Conservation (phyloP, 2,797 vertebrate genomes). For the Limosa lapponica region DNA sequence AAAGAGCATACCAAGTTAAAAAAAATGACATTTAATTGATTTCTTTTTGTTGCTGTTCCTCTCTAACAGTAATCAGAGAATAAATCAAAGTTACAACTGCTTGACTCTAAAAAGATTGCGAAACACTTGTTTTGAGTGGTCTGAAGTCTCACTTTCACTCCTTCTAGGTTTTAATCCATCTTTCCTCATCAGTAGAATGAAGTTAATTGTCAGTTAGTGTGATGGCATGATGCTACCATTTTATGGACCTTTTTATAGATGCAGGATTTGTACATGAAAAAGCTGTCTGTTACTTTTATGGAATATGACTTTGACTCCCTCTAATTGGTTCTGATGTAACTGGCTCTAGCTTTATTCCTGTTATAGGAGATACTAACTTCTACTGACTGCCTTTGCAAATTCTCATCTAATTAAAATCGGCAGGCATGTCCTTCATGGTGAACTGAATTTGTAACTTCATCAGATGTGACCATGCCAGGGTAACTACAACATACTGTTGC, state of each 20-base stretch:
- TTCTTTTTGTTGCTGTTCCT: neutral
- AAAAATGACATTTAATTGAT: neutral
- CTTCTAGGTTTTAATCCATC: neutral
- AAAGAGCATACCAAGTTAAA: neutral
- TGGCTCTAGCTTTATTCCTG: neutral
- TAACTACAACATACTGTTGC: neutral
- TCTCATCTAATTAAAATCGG: neutral
- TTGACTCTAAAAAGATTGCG: neutral
- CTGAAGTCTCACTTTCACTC: neutral
- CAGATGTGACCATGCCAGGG: neutral
- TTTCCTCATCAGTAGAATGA: neutral
- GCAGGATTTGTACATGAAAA: neutral
- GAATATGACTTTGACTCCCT: neutral
- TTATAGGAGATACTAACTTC: neutral
- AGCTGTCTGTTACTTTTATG: neutral
- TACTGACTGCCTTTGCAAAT: neutral
- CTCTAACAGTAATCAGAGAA: neutral
- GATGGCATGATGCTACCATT: neutral
- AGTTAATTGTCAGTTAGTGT: neutral
- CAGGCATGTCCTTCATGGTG: neutral
- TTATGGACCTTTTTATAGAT: neutral
- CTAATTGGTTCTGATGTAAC: neutral
- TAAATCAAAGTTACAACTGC: neutral
- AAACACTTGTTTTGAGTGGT: neutral
- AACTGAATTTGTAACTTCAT: neutral